Evolutionary conservation across 1,140 invertebrate species (phyloP), one percentile per base, ranked within the genome.

Genomic region (Drosophila aff.): DNA sequence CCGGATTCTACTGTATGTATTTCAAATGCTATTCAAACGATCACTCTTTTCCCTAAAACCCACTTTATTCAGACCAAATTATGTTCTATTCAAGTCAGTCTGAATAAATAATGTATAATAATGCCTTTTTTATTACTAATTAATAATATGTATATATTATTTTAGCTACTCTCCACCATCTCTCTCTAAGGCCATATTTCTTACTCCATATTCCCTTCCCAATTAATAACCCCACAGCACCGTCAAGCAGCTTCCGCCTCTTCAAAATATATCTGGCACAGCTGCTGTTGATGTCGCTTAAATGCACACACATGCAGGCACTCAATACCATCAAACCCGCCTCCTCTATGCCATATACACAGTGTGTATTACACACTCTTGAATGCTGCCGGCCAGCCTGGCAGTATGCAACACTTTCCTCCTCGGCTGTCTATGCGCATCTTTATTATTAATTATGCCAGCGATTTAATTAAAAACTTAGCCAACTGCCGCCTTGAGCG

Each of bases 371-470:
- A 23, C 23, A 26, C 31, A n/a, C 36, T n/a, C 60, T 18, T 38
- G 21, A 23, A 13, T 23, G 33, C 59, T 31, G 65, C 52, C 59
- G 68, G 31, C 16, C 52, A 63, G 49, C 81, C 58, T 36, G 36
- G 43, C 82, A 74, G 64, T 77, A 89, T 83, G 76, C 84, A 69
- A 74, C 67, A 83, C 63, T 78, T 76, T 77, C 50, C 46, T 71
- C 61, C 46, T 67, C 72, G 33, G 16, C 64, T 78, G 40, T 62
- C 75, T 61, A 43, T 68, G 64, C 65, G 55, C 50, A 65, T 75
- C 81, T 83, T 83, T 83, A 83, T 76, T 83, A 80, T 76, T 83
- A 80, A 82, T 83, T 66, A 83, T 80, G 61, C 57, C 76, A 76
- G 76, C 71, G 62, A 76, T 87, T 86, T 75, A 82, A 84, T 83